A percentile compares a stretch with the other conserved stretches of the same genome.
Conservation (phyloP, 2,113 vertebrate species). For the Halcyon senegalensis region DNA sequence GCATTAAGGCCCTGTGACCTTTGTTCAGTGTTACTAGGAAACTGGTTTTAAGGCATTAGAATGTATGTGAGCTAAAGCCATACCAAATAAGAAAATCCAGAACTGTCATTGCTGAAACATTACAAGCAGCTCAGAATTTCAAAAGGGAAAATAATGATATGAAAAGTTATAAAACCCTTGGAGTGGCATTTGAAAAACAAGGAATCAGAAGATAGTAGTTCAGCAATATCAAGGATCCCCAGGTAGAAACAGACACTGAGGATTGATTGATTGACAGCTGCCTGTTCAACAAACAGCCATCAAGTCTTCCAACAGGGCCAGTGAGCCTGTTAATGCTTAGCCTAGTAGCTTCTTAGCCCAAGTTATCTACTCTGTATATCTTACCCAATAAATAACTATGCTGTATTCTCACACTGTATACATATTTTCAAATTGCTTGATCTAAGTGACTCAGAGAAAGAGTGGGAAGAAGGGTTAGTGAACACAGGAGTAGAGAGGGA, state of each 20-base stretch:
- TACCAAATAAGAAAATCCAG: background rate
- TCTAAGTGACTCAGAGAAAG: background rate
- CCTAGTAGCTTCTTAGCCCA: background rate
- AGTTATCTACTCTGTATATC: background rate
- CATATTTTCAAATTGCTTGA: background rate
- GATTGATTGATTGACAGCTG: background rate
- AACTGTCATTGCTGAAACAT: background rate
- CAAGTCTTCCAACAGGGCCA: background rate
- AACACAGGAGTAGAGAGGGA: background rate
- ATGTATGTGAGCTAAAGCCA: background rate
- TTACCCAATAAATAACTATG: background rate
- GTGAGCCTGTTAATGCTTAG: background rate
- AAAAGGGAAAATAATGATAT: background rate
- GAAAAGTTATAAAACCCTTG: background rate
- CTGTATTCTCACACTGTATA: fast-evolving
- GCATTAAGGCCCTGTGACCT: background rate
- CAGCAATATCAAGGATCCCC: background rate
- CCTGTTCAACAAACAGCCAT: background rate
- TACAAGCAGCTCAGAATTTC: background rate
- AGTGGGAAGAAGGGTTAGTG: background rate
- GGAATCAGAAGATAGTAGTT: background rate
- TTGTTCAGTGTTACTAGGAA: background rate
- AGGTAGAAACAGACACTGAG: background rate
- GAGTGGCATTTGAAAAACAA: background rate
- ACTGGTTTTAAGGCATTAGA: background rate